A percentile compares a stretch with the other conserved stretches of the same genome.
Conservation (phyloP, 1,140 invertebrate species). For the Stegodyphus dumicola region DNA sequence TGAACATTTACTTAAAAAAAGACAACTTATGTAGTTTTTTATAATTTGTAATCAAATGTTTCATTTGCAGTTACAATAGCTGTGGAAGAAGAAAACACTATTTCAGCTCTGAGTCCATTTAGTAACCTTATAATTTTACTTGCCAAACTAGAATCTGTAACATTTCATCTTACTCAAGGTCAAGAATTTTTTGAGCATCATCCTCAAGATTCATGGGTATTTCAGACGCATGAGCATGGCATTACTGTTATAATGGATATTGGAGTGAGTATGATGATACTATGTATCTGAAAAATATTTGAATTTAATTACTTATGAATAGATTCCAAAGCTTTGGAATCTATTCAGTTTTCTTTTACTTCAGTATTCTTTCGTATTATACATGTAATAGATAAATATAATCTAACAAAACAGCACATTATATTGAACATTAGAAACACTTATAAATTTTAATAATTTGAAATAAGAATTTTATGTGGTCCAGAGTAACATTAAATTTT, state of each 20-base stretch:
- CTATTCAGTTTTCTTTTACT: no score
- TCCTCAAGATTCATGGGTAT: conserved; percentile 51
- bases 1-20: background rate
- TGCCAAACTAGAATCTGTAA: conserved; percentile 41
- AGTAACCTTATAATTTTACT: conserved; percentile 6
- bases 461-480: no score
- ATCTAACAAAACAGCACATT: no score
- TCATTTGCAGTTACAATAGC: conserved; percentile 29
- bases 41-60: no score
- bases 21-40: background rate
- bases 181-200: conserved; percentile 51
- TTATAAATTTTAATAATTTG: no score
- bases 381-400: no score
- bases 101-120: conserved; percentile 27
- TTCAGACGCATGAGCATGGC: conserved; percentile 34
- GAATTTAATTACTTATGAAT: no score
- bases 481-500: no score
- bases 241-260: conserved; percentile 48
- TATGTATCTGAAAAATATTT: conserved; percentile 65
- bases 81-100: conserved; percentile 36
- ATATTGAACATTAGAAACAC: no score
- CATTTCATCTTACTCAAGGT: conserved; percentile 39
- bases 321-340: no score
- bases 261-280: conserved; percentile 36
- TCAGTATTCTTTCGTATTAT: conserved; percentile 75